phyloP scores from a whole-genome alignment of 2,113 vertebrate genomes.

The Sarotherodon lohbergeri region DNA sequence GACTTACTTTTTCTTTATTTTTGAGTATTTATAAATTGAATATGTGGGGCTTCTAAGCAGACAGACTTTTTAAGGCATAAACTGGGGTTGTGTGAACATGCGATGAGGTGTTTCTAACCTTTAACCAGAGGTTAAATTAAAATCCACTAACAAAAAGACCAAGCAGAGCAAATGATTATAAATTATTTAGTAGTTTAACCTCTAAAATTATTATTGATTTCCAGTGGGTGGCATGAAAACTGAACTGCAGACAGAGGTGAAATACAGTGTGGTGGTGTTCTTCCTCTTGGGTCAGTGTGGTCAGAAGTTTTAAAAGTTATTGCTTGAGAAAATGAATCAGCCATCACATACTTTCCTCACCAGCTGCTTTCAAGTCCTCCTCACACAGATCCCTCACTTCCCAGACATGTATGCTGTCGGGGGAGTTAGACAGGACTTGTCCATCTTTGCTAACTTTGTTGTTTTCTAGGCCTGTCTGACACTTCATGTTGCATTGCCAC shows the following conservation, averaged over 20 bases:
- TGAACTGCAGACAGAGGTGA: neutral
- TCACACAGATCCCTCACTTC: constrained; percentile 57
- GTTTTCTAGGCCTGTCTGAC: neutral
- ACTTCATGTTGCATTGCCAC: neutral
- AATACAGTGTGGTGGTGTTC: neutral
- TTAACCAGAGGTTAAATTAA: neutral
- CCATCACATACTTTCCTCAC: neutral
- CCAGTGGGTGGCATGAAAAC: neutral
- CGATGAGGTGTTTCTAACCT: neutral
- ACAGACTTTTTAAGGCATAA: neutral
- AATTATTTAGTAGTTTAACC: neutral
- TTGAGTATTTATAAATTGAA: neutral
- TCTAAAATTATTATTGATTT: neutral
- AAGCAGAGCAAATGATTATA: neutral
- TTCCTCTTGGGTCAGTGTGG: neutral
- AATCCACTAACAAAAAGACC: neutral
- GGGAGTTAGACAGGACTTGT: neutral
- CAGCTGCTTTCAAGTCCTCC: neutral
- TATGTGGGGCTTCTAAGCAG: neutral
- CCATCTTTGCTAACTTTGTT: neutral
- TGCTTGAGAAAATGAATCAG: neutral
- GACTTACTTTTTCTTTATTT: neutral
- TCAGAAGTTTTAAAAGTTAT: neutral
- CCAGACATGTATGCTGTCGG: neutral
- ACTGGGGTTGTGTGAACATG: neutral